Evolutionary conservation across 2,113 vertebrate genomes (phyloP).

Genomic region (Theristicus caerulescens): DNA sequence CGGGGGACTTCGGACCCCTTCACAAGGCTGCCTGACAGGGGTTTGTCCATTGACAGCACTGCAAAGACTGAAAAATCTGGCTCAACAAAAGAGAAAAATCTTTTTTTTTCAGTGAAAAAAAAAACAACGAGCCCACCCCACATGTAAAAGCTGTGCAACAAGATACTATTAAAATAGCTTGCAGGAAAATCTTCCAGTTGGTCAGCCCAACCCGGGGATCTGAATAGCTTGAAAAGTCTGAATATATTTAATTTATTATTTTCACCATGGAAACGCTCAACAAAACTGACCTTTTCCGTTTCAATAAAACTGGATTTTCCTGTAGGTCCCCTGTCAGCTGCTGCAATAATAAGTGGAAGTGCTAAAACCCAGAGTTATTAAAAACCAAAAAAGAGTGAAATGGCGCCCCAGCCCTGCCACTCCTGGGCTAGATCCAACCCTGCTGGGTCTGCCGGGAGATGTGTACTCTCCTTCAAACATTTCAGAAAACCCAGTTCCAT

Average conservation of each 20-base stretch:
- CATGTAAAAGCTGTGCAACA: neutral
- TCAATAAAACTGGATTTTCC: constrained; percentile 80
- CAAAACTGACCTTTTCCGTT: constrained; percentile 81
- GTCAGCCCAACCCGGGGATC: constrained; percentile 5
- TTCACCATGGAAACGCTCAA: constrained; percentile 77
- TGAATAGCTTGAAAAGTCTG: constrained; percentile 49
- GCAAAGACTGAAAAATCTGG: neutral
- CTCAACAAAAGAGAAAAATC: neutral
- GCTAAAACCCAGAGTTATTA: constrained; percentile 56
- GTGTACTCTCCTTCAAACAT: neutral
- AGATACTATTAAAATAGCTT: constrained; percentile 40
- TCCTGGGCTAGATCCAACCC: neutral
- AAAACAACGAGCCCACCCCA: neutral
- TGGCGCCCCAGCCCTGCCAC: neutral
- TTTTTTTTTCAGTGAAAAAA: neutral
- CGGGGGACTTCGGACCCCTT: neutral
- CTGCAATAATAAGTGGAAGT: constrained; percentile 50
- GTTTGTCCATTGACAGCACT: neutral
- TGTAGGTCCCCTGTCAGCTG: constrained; percentile 64
- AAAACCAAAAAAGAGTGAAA: constrained; percentile 14
- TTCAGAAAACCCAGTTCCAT: neutral
- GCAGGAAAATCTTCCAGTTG: constrained; percentile 31
- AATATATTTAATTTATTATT: constrained; percentile 73
- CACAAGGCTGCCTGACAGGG: neutral
- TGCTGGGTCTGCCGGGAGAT: neutral